Evolutionary conservation across 2,797 vertebrate genomes (phyloP).

Genomic region (Peromyscus nudipes): DNA sequence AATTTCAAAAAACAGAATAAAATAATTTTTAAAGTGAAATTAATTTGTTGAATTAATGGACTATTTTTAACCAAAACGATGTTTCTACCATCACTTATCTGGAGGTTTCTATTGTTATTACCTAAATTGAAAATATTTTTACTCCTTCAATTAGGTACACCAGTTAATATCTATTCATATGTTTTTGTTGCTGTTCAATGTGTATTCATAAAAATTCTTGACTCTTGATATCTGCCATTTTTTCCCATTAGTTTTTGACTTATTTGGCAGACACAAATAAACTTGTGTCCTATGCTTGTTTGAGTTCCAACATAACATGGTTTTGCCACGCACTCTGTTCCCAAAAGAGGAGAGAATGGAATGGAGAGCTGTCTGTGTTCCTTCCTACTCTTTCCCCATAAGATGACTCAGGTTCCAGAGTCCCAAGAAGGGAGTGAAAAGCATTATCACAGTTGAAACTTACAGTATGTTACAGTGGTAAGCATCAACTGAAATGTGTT

Average conservation of each 20-base stretch:
- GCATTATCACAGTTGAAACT: neutral
- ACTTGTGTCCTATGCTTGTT: neutral
- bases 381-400: neutral
- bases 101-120: neutral
- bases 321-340: neutral
- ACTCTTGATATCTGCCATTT: neutral
- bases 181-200: neutral
- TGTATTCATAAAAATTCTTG: neutral
- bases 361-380: neutral
- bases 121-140: neutral
- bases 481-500: neutral
- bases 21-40: neutral
- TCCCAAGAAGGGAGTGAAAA: neutral
- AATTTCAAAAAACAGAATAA: neutral
- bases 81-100: neutral
- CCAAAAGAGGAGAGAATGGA: neutral
- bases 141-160: neutral
- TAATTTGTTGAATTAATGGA: neutral
- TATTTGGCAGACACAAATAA: neutral
- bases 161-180: neutral
- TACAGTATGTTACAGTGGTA: neutral
- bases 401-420: neutral
- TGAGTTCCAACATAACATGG: neutral
- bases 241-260: conserved; percentile 36
- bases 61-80: neutral